These are phyloP conservation scores for Omphaloscelis lunosa DNA, from an alignment of 2,888 invertebrate genomes.

Conservation along the genomic window DNA sequence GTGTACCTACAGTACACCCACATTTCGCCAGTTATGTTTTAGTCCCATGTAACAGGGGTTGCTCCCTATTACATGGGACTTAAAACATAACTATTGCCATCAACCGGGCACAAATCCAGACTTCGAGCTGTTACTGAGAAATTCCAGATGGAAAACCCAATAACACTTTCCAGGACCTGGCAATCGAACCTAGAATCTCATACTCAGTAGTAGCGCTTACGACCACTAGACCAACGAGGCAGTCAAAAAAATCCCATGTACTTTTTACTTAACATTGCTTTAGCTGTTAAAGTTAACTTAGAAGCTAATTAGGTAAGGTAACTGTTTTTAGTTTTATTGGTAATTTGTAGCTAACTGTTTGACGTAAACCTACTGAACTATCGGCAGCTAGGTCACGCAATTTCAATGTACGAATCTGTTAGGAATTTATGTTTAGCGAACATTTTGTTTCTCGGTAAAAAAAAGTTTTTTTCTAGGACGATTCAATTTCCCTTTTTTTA, in stretches of 20 bases:
- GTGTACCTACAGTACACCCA: no score
- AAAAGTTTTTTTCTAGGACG: not conserved
- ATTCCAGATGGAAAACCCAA: no score
- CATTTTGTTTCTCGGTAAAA: not conserved
- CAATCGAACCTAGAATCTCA: no score
- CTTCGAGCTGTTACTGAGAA: no score
- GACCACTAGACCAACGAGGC: no score
- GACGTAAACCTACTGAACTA: conserved; percentile 21
- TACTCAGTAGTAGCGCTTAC: no score
- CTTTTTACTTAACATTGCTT: conserved; percentile 25
- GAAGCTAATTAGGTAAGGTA: not conserved
- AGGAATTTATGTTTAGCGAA: not conserved
- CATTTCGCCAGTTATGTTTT: no score
- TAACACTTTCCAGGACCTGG: no score
- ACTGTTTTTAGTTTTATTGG: conserved; percentile 11
- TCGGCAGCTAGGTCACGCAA: not conserved
- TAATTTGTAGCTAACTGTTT: conserved; percentile 3
- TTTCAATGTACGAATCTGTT: not conserved
- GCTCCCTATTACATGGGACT: no score
- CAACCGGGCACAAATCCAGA: no score
- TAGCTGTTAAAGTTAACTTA: conserved; percentile 3
- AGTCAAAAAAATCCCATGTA: conserved; percentile 37
- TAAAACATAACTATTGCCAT: no score
- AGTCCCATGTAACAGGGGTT: no score
- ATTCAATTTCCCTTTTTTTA: not conserved